A percentile compares a stretch with the other conserved stretches of the same genome.
Conservation (phyloP, 2,888 invertebrate genomes). For the Oscheius myriophilus region DNA sequence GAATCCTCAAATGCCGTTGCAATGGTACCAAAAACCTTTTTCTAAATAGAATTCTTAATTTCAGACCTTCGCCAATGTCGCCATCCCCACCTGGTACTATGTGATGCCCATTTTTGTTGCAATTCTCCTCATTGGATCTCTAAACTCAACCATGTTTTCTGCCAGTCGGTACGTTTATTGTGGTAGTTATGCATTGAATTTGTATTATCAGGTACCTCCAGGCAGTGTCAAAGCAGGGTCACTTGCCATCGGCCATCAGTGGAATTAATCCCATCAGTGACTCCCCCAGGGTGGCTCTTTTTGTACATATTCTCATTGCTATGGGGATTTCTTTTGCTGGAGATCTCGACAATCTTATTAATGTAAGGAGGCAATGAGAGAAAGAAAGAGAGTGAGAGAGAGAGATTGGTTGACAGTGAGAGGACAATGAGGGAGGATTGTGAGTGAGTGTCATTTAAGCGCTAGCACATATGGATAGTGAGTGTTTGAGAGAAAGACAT, state of each 20-base stretch:
- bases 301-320: conserved; percentile 60
- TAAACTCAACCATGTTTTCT: conserved; percentile 66
- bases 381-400: not conserved
- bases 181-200: too few species aligned
- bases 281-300: conserved; percentile 63
- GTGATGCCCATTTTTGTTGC: conserved; percentile 66
- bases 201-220: conserved; percentile 56
- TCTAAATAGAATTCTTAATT: not conserved
- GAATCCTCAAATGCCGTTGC: conserved; percentile 60
- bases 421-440: too few species aligned
- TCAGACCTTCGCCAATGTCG: conserved; percentile 58
- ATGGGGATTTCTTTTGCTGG: conserved; percentile 63
- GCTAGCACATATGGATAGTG: too few species aligned
- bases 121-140: conserved; percentile 64
- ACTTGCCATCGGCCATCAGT: conserved; percentile 63
- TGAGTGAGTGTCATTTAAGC: too few species aligned
- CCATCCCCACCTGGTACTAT: conserved; percentile 57
- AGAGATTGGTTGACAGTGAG: too few species aligned
- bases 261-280: conserved; percentile 58
- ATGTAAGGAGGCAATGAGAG: conserved; percentile 21
- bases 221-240: conserved; percentile 60
- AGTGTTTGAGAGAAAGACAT: too few species aligned
- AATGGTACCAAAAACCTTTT: conserved; percentile 39
- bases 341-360: conserved; percentile 60
- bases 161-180: conserved; percentile 59